phyloP scores from a whole-genome alignment of 2,797 vertebrate species.

The Myioborus miniatus region DNA sequence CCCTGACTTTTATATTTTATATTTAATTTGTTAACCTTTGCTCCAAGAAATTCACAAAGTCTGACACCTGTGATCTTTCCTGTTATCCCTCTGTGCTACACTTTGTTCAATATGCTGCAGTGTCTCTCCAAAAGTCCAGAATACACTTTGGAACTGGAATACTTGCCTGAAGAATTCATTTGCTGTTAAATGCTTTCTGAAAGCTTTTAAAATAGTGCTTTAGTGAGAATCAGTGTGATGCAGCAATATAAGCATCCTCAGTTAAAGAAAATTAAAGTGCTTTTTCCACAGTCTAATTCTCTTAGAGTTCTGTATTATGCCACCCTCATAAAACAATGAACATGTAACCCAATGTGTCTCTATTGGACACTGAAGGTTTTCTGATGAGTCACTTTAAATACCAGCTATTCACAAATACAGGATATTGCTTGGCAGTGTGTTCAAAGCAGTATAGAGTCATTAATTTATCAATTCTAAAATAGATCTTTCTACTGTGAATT shows the following conservation, averaged over 20 bases:
- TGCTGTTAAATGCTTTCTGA: neutral
- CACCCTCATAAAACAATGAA: neutral
- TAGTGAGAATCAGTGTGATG: neutral
- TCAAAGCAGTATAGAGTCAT: neutral
- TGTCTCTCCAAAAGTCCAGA: neutral
- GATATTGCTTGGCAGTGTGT: fast-evolving
- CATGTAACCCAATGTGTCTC: fast-evolving
- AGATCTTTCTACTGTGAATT: neutral
- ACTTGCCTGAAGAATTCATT: neutral
- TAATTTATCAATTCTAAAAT: neutral
- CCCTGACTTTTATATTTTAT: neutral
- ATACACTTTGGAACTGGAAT: neutral
- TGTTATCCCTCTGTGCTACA: neutral
- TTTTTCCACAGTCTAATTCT: neutral
- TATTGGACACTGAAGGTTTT: neutral
- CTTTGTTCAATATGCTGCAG: neutral
- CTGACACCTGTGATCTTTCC: neutral
- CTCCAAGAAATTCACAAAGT: neutral
- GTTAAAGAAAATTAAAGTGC: neutral
- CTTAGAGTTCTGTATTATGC: neutral
- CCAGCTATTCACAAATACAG: neutral
- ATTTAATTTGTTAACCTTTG: neutral
- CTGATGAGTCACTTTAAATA: neutral
- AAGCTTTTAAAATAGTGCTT: neutral
- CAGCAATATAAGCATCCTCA: too few species aligned